Percentiles rank a stretch among this genome's conserved stretches.
Evolutionary conservation across 2,888 invertebrate genomes (phyloP).

Genomic region (Harpalus rubripes): DNA sequence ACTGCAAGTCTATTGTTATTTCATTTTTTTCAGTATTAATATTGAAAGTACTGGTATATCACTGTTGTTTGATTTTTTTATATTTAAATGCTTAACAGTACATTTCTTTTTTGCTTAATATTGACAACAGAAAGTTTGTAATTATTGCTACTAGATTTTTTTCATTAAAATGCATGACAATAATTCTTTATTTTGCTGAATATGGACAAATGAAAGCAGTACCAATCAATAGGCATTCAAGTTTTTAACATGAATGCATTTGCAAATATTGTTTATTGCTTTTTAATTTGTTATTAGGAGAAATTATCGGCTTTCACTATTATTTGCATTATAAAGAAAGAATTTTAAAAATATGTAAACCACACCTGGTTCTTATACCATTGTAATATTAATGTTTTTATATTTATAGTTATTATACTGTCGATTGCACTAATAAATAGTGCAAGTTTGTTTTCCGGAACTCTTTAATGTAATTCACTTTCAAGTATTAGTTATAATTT

Average conservation of each 20-base stretch:
- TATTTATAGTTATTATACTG: slow-evolving; percentile 33
- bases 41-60: neutral
- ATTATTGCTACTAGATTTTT: neutral
- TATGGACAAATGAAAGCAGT: slow-evolving; percentile 14
- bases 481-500: slow-evolving; percentile 11
- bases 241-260: neutral
- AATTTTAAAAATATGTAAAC: slow-evolving; percentile 21
- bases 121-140: slow-evolving; percentile 11
- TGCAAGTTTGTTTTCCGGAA: slow-evolving; percentile 18
- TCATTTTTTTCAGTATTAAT: neutral
- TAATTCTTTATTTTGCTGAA: slow-evolving; percentile 15
- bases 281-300: slow-evolving; percentile 40
- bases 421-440: slow-evolving; percentile 14
- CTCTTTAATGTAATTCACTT: slow-evolving; percentile 8
- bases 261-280: slow-evolving; percentile 25
- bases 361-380: slow-evolving; percentile 14
- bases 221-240: neutral
- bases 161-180: neutral
- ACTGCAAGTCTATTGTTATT: neutral
- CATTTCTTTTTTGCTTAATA: neutral
- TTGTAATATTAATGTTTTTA: slow-evolving; percentile 10
- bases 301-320: slow-evolving; percentile 48
- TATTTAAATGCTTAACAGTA: neutral
- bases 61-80: slow-evolving; percentile 20
- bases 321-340: slow-evolving; percentile 38